phyloP scores from a whole-genome alignment of 2,113 vertebrate genomes.

The Pachycephala philippinensis region DNA sequence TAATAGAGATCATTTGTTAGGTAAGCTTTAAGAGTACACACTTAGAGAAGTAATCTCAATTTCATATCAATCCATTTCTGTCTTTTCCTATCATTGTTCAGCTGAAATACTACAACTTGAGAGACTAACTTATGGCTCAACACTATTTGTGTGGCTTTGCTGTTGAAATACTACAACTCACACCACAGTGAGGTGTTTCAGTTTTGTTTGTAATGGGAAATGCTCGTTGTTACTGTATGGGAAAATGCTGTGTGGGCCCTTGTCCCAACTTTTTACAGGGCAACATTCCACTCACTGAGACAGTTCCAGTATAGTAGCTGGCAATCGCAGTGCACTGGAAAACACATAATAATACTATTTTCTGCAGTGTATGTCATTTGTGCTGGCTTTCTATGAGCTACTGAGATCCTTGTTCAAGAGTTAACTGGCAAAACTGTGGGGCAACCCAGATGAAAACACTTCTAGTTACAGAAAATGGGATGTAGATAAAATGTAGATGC shows the following conservation, averaged over 20 bases:
- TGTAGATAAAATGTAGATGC: neutral
- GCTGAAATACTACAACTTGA: neutral
- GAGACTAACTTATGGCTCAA: neutral
- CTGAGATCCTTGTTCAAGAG: neutral
- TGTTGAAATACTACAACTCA: neutral
- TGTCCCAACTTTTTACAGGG: neutral
- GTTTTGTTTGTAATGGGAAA: neutral
- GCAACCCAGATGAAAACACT: neutral
- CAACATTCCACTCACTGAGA: neutral
- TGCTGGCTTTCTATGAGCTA: neutral
- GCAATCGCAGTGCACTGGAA: neutral
- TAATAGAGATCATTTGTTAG: neutral
- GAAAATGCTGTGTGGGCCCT: neutral
- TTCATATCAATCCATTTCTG: neutral
- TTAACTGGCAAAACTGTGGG: neutral
- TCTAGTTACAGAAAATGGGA: neutral
- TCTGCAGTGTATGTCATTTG: neutral
- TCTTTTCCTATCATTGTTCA: neutral
- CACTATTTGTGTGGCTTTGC: neutral
- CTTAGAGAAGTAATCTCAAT: neutral
- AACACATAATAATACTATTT: neutral
- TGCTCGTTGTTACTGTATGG: neutral
- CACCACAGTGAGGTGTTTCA: neutral
- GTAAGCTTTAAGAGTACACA: neutral
- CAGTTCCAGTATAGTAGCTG: neutral